Evolutionary conservation across 64 coral and sea anemone genomes (phyloP).

Genomic region (Orbicella faveolata): DNA sequence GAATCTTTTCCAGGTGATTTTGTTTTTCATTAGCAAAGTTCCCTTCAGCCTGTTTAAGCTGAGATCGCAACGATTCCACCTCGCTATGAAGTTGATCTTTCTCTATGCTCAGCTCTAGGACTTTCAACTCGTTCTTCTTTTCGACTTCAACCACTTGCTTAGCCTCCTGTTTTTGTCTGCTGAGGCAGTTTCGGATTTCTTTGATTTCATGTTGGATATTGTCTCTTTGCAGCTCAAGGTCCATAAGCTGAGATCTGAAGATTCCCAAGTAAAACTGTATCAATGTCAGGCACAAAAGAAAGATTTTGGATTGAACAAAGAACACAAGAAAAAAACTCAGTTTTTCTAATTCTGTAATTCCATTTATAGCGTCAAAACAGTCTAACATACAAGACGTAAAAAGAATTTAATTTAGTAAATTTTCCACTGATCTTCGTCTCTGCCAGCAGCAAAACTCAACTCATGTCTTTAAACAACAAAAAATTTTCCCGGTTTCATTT

Average conservation of each 20-base stretch:
- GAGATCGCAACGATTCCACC: constrained; percentile 70
- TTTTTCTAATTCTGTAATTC: no score
- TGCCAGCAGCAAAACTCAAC: no score
- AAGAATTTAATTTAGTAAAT: no score
- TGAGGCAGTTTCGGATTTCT: constrained; percentile 63
- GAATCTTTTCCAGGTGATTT: constrained; percentile 65
- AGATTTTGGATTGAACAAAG: no score
- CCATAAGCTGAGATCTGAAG: constrained; percentile 79
- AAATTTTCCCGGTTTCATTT: background rate
- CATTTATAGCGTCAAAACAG: no score
- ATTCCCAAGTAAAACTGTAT: background rate
- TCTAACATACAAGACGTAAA: no score
- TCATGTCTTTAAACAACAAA: background rate
- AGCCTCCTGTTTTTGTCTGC: constrained; percentile 72
- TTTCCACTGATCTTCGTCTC: no score
- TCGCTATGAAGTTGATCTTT: constrained; percentile 76
- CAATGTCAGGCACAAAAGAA: background rate
- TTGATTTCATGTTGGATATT: constrained; percentile 77
- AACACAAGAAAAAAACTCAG: no score
- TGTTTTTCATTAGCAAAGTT: constrained; percentile 57
- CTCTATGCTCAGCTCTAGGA: constrained; percentile 77
- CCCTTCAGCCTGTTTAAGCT: constrained; percentile 60
- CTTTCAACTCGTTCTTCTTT: constrained; percentile 86
- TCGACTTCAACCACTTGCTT: constrained; percentile 75
- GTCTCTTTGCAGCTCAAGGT: constrained; percentile 73